Percentiles rank a stretch among this genome's conserved stretches.
Conservation (phyloP, 2,797 vertebrate species). For the Hipposideros larvatus region DNA sequence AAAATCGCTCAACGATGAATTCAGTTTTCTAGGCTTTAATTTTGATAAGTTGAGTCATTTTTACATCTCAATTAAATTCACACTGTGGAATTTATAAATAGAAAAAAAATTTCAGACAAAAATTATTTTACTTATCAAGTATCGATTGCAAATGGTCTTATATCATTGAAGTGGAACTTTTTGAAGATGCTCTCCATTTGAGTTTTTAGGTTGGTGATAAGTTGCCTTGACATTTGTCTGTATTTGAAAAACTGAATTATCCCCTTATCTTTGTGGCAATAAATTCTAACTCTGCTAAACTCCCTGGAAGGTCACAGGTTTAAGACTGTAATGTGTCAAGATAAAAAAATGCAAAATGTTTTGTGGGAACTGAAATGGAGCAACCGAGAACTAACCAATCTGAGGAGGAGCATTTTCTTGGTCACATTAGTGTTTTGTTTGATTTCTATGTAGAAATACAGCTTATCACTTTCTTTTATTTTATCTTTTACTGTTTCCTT, state of each 20-base stretch:
- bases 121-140: conserved; percentile 9
- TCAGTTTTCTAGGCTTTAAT: background rate
- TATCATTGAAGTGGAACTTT: background rate
- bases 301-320: background rate
- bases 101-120: background rate
- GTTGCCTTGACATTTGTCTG: background rate
- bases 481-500: background rate
- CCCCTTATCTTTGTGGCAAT: background rate
- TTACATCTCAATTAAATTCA: conserved; percentile 38
- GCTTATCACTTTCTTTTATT: background rate
- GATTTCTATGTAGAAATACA: background rate
- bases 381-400: background rate
- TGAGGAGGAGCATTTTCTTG: background rate
- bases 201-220: background rate
- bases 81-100: background rate
- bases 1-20: background rate
- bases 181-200: background rate
- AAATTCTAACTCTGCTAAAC: background rate
- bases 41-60: conserved; percentile 32
- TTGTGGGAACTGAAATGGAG: background rate
- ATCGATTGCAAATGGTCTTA: background rate
- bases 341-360: background rate
- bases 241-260: conserved; percentile 1
- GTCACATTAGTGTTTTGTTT: background rate
- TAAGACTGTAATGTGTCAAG: background rate